Base-by-base conservation (phyloP, 2,888 invertebrate genomes). In the Dryobota labecula region DNA sequence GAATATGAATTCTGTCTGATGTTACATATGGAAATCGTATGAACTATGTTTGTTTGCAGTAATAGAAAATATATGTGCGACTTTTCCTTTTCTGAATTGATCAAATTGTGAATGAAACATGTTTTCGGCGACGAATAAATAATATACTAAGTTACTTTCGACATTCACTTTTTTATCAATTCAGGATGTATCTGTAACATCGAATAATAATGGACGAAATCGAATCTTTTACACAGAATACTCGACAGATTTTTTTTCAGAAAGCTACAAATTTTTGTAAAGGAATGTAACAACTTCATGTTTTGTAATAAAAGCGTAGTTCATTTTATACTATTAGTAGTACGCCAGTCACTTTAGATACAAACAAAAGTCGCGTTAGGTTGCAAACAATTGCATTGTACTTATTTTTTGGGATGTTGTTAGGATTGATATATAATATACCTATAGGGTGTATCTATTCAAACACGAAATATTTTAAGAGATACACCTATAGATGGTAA, bases 21-120 rank as follows among this genome's bases (percentile, higher is more conserved):
- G 57, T 70, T 67, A 38, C 36, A 75, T 57, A 60, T 53, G 47
- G 51, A 70, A 74, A 75, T 56, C 2, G 9, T 38, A n/a, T 20
- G 24, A 53, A 47, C 43, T 58, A 43, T 47, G 8, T 53, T 64
- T 64, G 27, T 47, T 63, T 68, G 38, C 13, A 49, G 36, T 70
- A 38, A 18, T 13, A 51, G 43, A 30, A 57, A 60, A 70, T 41
- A 20, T 38, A 24, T 36, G 18, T n/a, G 7, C 18, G 11, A 11
- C 36, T 18, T 71, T 62, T 49, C n/a, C 33, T 38, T 38, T 11
- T 18, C n/a, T 30, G 24, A 51, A 43, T 65, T 64, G n/a, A 63
- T 77, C 8, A 38, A 67, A 63, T 77, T 54, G 15, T 24, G 15
- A 58, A 7, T 58, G 27, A 45, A 49, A 45, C 8, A 24, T 47